Evolutionary conservation across 1,140 invertebrate genomes (phyloP).

Genomic region (Mizuhopecten yessoensis): DNA sequence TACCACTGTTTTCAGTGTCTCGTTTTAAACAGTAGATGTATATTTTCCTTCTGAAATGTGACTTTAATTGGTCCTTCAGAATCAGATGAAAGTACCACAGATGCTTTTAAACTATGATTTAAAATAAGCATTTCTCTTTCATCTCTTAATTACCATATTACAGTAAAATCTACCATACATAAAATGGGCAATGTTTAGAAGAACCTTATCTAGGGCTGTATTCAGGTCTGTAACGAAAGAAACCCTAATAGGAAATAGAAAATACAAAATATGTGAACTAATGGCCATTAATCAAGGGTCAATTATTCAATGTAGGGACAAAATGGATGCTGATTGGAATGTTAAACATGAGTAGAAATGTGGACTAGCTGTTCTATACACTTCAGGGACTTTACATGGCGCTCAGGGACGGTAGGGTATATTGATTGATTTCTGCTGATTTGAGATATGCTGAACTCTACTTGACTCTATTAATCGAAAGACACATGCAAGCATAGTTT

Average conservation of each 20-base stretch:
- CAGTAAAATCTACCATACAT: too few relatives aligned
- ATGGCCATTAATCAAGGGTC: neutral
- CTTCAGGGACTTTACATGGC: neutral
- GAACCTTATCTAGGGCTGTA: too few relatives aligned
- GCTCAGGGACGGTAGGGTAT: neutral
- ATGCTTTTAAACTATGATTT: too few relatives aligned
- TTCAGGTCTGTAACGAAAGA: neutral
- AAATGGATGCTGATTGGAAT: neutral
- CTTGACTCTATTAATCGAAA: neutral
- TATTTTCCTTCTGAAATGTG: neutral
- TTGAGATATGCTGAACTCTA: constrained; percentile 8
- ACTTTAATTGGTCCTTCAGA: too few relatives aligned
- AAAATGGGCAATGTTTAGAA: too few relatives aligned
- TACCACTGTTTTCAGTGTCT: neutral
- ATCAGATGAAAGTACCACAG: too few relatives aligned
- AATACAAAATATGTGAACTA: neutral
- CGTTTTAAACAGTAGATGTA: neutral
- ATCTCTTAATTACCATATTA: too few relatives aligned
- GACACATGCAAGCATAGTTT: neutral
- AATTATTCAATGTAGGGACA: neutral
- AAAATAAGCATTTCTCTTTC: too few relatives aligned
- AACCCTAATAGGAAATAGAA: neutral
- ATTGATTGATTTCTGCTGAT: neutral
- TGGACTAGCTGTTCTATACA: neutral
- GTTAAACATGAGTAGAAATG: neutral